Percentiles rank a stretch among this genome's conserved stretches.
Conservation (phyloP, 2,888 invertebrate species). For the Chalcosyrphus nemorum region DNA sequence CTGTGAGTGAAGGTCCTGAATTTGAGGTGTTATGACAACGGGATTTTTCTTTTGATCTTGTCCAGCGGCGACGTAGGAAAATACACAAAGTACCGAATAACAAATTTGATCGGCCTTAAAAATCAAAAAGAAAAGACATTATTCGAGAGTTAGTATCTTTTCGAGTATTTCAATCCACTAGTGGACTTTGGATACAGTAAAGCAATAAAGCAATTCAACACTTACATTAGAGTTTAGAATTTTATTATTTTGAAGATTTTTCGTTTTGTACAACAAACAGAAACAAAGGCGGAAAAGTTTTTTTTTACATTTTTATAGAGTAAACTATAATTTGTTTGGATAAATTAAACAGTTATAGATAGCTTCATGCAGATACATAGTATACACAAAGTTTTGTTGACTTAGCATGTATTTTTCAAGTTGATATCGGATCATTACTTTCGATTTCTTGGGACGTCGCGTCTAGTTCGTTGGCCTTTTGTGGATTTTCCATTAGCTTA, state of each 20-base stretch:
- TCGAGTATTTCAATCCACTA: constrained; percentile 2
- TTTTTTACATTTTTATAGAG: constrained; percentile 20
- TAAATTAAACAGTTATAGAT: constrained; percentile 61
- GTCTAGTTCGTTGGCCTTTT: constrained; percentile 74
- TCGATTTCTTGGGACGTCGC: constrained; percentile 51
- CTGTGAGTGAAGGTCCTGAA: constrained; percentile 80
- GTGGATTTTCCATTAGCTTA: constrained; percentile 78
- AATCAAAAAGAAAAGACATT: constrained; percentile 13
- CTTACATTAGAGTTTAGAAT: constrained; percentile 60
- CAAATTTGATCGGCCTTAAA: constrained; percentile 98
- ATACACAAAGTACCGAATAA: constrained; percentile 99
- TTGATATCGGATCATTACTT: constrained; percentile 55
- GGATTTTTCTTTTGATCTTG: constrained; percentile 87
- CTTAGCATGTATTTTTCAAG: constrained; percentile 32
- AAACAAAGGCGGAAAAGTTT: constrained; percentile 60
- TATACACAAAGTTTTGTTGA: constrained; percentile 21
- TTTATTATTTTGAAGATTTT: constrained; percentile 43
- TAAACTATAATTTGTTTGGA: constrained; percentile 53
- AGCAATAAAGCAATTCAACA: constrained; percentile 64
- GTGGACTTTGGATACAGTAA: constrained; percentile 17
- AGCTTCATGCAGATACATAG: constrained; percentile 65
- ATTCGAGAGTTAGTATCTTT: constrained; percentile 8
- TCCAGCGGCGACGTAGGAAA: constrained; percentile 98
- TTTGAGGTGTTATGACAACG: constrained; percentile 80
- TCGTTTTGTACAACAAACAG: constrained; percentile 69